Base-by-base conservation (phyloP, 2,113 vertebrate species). In the Callipepla squamata region DNA sequence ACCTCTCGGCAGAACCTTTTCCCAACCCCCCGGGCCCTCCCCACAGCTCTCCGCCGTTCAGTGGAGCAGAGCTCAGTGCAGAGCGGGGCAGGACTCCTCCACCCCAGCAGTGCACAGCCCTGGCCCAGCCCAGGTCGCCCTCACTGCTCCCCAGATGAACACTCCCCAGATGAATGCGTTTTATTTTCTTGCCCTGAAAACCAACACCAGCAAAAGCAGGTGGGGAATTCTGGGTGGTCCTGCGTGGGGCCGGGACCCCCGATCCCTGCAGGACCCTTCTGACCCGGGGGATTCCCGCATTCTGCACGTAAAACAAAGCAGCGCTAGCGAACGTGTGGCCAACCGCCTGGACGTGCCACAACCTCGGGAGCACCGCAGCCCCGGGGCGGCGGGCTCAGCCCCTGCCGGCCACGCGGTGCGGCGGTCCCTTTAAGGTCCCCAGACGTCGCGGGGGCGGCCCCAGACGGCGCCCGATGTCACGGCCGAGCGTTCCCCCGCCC, bases 381-480 rank as follows among this genome's bases (percentile, higher is more conserved):
- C 15, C 28, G 2, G 9, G 16, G 16, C 17, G 3, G 9, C 16
- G 53, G 51, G 28, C 4, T 28, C 51, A 17, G 26, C 26, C 51
- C 28, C 8, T 4, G 4, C 23, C 15, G 28, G 7, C 51, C 30
- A 8, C 51, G 51, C 51, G 28, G 53, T 18, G 20, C 78, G 14
- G 51, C 80, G 89, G 96, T 30, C 89, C 51, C 96, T 96, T 97
- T 97, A 97, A 97, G 2, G 2, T 13, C 9, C 36, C 47, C 69
- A 45, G 91, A 55, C 82, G 36, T 48, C 5, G 34, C 47, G 69
- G 89, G 81, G 95, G 94, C 76, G 81, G 94, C 88, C 70, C 87
- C 95, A 80, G 96, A 93, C 90, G 62, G 11, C 12, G 53, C 59
- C 69, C 89, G 82, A 86, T 67, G 65, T 86, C 96, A 83, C 42